Evolutionary conservation across 2,113 vertebrate species (phyloP), one percentile per base, ranked within the genome.

Genomic region (Ptilorrhoa leucosticta): DNA sequence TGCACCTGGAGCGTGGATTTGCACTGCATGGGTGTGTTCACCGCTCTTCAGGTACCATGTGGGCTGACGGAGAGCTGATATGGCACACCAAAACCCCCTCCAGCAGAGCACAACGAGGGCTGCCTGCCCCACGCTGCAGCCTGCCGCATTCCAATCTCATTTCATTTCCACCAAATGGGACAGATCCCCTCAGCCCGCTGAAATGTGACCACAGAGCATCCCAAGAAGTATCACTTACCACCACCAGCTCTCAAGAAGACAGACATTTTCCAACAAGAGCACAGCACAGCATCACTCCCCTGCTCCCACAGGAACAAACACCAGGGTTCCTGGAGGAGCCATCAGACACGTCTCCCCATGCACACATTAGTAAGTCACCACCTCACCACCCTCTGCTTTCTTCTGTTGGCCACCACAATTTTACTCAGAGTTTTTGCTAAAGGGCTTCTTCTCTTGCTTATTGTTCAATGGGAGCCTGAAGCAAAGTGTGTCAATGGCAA

Each of bases 1-100:
- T 6, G 2, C 11, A 33, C 50, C 23, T 23, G 12, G 17, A 80
- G 10, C 0, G 0, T 26, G 35, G n/a, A 58, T 89, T 70, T 63
- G 64, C 60, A 47, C 50, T 2, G 0, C 30, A 5, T 6, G 39
- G 60, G 15, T 53, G 42, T 28, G 69, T 82, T 76, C 4, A 2
- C 24, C 65, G 37, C 14, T 58, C 75, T 65, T 27, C 5, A 9
- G 54, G 35, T 35, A 50, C 33, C 10, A 9, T 3, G 5, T 28
- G 37, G 54, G n/a, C 37, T 86, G 54, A 42, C 0, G 0, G 1
- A 40, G 65, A 42, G 51, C 51, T 40, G 37, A 13, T 31, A 8
- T 18, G 37, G 81, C 63, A 64, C 28, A 44, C 14, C 23, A 2
- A 30, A 23, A 30, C 7, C 5, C 19, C 27, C 35, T 54, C 23